A percentile compares a stretch with the other conserved stretches of the same genome.
Evolutionary conservation across 2,113 vertebrate species (phyloP).

Genomic region (Cyrtonyx montezumae): DNA sequence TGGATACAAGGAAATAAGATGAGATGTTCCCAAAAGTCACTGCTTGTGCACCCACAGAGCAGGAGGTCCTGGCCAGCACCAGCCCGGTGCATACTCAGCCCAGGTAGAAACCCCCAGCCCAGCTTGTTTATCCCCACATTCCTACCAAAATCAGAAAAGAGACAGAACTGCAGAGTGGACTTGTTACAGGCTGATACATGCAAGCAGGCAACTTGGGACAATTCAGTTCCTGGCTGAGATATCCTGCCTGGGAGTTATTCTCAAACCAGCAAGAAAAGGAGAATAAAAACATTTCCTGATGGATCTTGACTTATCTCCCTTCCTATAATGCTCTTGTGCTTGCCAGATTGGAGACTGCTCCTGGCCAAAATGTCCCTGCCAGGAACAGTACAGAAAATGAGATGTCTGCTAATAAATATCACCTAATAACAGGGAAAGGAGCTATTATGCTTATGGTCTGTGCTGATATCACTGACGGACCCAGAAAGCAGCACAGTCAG

Average conservation of each 20-base stretch:
- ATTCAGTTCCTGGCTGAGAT: constrained; percentile 4
- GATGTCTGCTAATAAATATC: constrained; percentile 33
- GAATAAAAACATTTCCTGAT: constrained; percentile 50
- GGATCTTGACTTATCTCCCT: constrained; percentile 28
- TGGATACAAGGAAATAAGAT: not conserved
- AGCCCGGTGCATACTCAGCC: not conserved
- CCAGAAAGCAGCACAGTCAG: not conserved
- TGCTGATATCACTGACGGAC: not conserved
- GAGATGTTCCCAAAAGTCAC: not conserved
- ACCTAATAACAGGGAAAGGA: constrained; percentile 22
- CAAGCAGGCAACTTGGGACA: not conserved
- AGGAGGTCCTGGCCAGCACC: not conserved
- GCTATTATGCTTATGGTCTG: not conserved
- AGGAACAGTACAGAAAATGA: constrained; percentile 40
- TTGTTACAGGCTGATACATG: not conserved
- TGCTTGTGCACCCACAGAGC: not conserved
- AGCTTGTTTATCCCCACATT: not conserved
- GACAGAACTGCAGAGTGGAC: not conserved
- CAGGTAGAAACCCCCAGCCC: not conserved
- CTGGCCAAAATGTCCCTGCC: not conserved
- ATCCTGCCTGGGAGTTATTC: constrained; percentile 6
- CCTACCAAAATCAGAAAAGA: not conserved
- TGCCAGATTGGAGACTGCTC: constrained; percentile 50
- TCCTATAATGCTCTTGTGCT: constrained; percentile 23
- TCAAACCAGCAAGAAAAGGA: constrained; percentile 3